Base-by-base conservation (phyloP, 1,140 invertebrate genomes). In the Carcinoscorpius rotundicauda region DNA sequence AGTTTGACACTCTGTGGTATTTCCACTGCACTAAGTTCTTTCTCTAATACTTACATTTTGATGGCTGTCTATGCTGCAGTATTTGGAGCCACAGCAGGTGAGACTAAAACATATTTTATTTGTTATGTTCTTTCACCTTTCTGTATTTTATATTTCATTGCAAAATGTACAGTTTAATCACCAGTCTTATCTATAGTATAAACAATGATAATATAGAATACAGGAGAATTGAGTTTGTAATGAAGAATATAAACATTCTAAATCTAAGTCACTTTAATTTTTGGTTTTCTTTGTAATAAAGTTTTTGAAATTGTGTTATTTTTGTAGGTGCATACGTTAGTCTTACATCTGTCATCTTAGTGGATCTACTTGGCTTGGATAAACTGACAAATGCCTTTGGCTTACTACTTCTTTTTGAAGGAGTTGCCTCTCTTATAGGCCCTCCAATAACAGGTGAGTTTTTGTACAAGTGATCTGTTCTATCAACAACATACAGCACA, bases 371-470 rank as follows among this genome's bases (percentile, higher is more conserved):
- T 61, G 90, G 92, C 5, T 76, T 95, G 60, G 89, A 94, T 58
- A 87, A 84, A 71, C 78, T 97, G 52, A 94, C 93, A 0, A 95
- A 95, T 76, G 90, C 91, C 2, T 96, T 96, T 76, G 93, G 93
- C n/a, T 78, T 96, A 5, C 78, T 96, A 5, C 78, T 93, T 64
- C 81, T 96, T 6, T 95, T 94, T 78, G 91, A 96, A 82, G 93
- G 93, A 48, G 83, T 95, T 56, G 92, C 92, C 9, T 91, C 91
- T 9, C 81, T 94, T 4, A 81, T 93, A 62, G 93, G 93, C 59
- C 86, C 92, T 64, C 92, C 93, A 29, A 83, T 95, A 68, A 89
- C 86, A 76, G 92, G 91, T 92, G 82, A 68, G 66, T 65, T 29
- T 29, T 29, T 29, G 2, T 29, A 29, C 29, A 29, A 29, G 29